Evolutionary conservation across 1,140 invertebrate species (phyloP).

Genomic region (Anastrepha obliqua): DNA sequence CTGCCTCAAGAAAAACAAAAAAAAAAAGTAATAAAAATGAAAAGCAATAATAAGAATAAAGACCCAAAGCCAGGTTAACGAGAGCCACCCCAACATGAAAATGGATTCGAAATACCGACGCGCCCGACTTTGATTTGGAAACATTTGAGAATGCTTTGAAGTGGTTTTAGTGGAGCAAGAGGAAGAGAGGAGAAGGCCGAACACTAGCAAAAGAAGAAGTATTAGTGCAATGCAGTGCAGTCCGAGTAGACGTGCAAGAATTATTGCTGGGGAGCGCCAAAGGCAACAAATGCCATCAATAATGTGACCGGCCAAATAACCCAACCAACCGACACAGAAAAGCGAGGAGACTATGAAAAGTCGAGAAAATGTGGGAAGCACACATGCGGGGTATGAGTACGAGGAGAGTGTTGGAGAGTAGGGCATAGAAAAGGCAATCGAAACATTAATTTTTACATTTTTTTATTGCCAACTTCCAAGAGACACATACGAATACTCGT

Average conservation of each 20-base stretch:
- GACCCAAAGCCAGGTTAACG: background rate
- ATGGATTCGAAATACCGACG: background rate
- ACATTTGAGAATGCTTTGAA: background rate
- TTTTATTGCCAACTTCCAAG: slow-evolving; percentile 7
- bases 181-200: background rate
- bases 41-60: background rate
- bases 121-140: background rate
- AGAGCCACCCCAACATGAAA: background rate
- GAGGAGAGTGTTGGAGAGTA: background rate
- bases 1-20: background rate
- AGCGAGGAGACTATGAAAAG: background rate
- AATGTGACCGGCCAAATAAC: slow-evolving; percentile 10
- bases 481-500: background rate
- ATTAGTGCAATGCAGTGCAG: background rate
- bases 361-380: background rate
- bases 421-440: background rate
- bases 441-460: background rate
- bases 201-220: background rate
- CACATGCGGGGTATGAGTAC: background rate
- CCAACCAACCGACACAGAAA: background rate
- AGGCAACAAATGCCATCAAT: slow-evolving; percentile 52
- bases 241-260: background rate
- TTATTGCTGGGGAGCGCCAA: slow-evolving; percentile 24
- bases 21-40: background rate
- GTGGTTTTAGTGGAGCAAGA: background rate